Evolutionary conservation across 2,113 vertebrate species (phyloP).

Genomic region (Garra rufa): DNA sequence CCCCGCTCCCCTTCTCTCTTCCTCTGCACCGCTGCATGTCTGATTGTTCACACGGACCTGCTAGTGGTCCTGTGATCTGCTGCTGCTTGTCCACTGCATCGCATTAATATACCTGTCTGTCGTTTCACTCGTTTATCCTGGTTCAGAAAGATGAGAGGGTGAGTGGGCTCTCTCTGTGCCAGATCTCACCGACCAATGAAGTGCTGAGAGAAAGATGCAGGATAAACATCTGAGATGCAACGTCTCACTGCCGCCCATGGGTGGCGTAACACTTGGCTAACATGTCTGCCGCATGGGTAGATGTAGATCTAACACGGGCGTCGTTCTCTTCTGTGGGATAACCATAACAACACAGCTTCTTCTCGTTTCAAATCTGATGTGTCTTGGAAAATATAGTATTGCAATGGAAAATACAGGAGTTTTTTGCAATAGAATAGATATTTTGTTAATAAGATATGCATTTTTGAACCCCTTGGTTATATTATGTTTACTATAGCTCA

Average conservation of each 20-base stretch:
- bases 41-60: conserved; percentile 64
- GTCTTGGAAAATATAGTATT: not conserved
- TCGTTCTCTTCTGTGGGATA: conserved; percentile 59
- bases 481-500: not conserved
- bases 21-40: conserved; percentile 71
- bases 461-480: not conserved
- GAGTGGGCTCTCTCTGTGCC: conserved; percentile 24
- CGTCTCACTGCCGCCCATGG: conserved; percentile 57
- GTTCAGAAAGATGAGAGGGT: conserved; percentile 50
- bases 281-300: conserved; percentile 70
- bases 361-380: not conserved
- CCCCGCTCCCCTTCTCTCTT: conserved; percentile 59
- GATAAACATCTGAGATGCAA: conserved; percentile 82
- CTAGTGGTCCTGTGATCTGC: conserved; percentile 63
- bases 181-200: conserved; percentile 41
- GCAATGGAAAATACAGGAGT: not conserved
- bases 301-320: conserved; percentile 61
- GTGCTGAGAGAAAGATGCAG: conserved; percentile 61
- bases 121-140: conserved; percentile 78
- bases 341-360: conserved; percentile 36
- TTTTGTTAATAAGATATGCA: not conserved
- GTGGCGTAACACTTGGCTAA: conserved; percentile 57
- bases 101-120: conserved; percentile 54
- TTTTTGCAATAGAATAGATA: not conserved
- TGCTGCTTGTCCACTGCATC: conserved; percentile 64